Base-by-base conservation (phyloP, 92 coral and sea anemone species). In the Chrysogorgia sp. region DNA sequence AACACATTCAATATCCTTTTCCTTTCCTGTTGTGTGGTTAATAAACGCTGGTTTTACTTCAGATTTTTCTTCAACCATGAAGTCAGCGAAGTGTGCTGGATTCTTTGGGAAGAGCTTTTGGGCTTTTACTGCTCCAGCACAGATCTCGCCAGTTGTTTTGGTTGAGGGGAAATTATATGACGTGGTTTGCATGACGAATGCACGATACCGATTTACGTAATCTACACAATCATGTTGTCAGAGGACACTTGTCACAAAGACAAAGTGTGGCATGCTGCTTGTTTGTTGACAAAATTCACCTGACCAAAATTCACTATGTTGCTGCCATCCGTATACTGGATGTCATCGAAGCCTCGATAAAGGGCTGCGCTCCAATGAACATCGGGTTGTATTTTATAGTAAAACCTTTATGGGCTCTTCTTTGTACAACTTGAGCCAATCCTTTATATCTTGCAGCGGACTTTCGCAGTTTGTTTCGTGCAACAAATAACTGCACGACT, bases 311-410 rank as follows among this genome's bases (percentile, higher is more conserved):
- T 84, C 29, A 75, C 48, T 26, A 83, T 84, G 48, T 88, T 40
- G 31, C 37, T 63, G 23, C 92, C 88, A 68, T 88, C 88, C n/a
- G 75, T 75, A 52, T 59, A 63, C 58, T 88, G 88, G n/a, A 84
- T 5, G 14, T 52, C 37, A 72, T 83, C 74, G 10, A 87, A 65
- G 9, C 47, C 67, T 14, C 75, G 52, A 62, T 83, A 83, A 41
- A 87, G 76, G 22, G 87, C 85, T 32, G 91, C 77, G 43, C 89
- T 88, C 91, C 87, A 87, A 59, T 87, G 85, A 10, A 79, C 79
- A 68, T 87, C 87, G 88, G 88, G 70, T 88, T 88, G 43, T 48
- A 77, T 9, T 64, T 40, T 19, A 82, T 33, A 23, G 71, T 83
- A 26, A 88, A 88, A 9, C 88, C 88, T 53, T 88, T 82, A 17